A percentile compares a stretch with the other conserved stretches of the same genome.
These are phyloP conservation scores for Hemithea aestivaria DNA, from an alignment of 2,888 invertebrate species.

Conservation along the genomic window DNA sequence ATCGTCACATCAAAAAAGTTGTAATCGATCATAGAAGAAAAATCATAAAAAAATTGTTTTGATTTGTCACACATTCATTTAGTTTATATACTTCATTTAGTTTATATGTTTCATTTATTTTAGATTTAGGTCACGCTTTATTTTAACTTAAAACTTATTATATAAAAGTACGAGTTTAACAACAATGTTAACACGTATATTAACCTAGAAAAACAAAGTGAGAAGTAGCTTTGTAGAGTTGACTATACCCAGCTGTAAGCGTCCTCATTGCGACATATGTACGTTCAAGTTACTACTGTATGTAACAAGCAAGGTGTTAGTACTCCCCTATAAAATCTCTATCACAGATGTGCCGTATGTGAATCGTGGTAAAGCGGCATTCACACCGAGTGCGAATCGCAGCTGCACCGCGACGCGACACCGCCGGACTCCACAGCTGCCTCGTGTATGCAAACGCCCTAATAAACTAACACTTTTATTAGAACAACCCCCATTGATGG, in stretches of 20 bases:
- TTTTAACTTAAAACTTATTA: too few species aligned
- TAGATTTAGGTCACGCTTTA: too few species aligned
- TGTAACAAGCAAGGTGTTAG: slow-evolving; percentile 51
- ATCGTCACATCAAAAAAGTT: too few species aligned
- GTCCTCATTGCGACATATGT: slow-evolving; percentile 2
- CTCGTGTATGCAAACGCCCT: slow-evolving; percentile 73
- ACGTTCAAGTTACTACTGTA: slow-evolving; percentile 25
- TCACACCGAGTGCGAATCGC: slow-evolving; percentile 63
- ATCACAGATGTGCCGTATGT: slow-evolving; percentile 55
- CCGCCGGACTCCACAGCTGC: slow-evolving; percentile 48
- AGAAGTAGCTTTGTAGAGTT: too few species aligned
- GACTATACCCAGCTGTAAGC: background rate
- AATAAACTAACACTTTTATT: slow-evolving; percentile 73
- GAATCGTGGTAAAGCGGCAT: slow-evolving; percentile 61
- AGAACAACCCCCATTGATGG: slow-evolving; percentile 28
- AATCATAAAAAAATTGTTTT: too few species aligned
- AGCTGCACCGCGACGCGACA: slow-evolving; percentile 47
- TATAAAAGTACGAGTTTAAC: too few species aligned
- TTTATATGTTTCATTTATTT: too few species aligned
- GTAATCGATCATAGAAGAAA: too few species aligned
- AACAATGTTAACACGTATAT: too few species aligned
- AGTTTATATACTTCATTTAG: too few species aligned
- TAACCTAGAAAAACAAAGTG: too few species aligned
- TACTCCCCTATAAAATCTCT: slow-evolving; percentile 53
- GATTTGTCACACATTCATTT: too few species aligned